A percentile compares a stretch with the other conserved stretches of the same genome.
Conservation (phyloP, 64 coral and sea anemone species). For the Pocillopora verrucosa region DNA sequence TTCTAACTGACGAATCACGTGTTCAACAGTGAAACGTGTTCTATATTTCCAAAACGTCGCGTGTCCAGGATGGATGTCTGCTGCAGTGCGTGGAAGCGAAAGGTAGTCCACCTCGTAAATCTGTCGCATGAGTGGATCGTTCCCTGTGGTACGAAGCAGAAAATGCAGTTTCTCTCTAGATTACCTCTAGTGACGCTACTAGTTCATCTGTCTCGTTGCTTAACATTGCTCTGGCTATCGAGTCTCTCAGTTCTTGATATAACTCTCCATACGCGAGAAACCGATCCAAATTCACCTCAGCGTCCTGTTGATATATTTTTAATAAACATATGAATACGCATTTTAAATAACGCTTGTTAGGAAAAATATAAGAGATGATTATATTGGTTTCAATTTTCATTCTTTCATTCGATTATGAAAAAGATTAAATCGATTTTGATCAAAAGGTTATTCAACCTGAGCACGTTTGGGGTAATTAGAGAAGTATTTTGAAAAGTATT, state of each 20-base stretch:
- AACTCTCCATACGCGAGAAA: slow-evolving; percentile 27
- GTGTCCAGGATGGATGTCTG: slow-evolving; percentile 4
- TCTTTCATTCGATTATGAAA: too few relatives aligned
- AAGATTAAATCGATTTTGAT: too few relatives aligned
- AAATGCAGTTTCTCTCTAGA: too few relatives aligned
- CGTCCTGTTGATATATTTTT: neutral
- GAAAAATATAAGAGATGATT: too few relatives aligned
- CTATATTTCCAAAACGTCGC: slow-evolving; percentile 56
- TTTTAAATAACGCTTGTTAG: too few relatives aligned
- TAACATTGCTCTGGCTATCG: slow-evolving; percentile 30
- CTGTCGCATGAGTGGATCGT: slow-evolving; percentile 65
- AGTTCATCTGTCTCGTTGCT: slow-evolving; percentile 29
- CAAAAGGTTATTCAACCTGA: too few relatives aligned
- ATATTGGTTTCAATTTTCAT: too few relatives aligned
- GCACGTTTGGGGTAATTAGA: too few relatives aligned
- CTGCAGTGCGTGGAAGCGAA: neutral
- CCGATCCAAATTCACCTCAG: slow-evolving; percentile 27
- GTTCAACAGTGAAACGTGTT: slow-evolving; percentile 46
- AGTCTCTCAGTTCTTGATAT: slow-evolving; percentile 39
- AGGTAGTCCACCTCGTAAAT: slow-evolving; percentile 64
- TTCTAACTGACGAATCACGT: slow-evolving; percentile 4
- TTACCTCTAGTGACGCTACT: slow-evolving; percentile 13
- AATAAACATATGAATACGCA: too few relatives aligned
- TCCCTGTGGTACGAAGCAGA: neutral
- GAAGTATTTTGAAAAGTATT: too few relatives aligned